Conservation (phyloP, 2,888 invertebrate genomes). For the Arctia plantaginis region DNA sequence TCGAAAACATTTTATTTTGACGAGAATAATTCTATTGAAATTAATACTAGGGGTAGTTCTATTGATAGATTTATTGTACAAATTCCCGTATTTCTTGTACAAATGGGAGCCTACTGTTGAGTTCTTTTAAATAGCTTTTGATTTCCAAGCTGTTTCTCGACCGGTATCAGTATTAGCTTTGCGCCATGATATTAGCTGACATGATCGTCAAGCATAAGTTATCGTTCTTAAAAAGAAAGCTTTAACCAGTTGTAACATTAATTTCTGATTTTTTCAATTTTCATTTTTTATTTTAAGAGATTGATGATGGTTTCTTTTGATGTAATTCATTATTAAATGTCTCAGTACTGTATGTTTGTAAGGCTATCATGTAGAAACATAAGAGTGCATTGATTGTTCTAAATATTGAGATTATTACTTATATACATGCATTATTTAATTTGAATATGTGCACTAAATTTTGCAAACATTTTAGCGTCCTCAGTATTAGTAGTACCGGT, state of each 20-base stretch:
- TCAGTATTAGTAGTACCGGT: slow-evolving; percentile 19
- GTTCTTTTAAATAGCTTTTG: slow-evolving; percentile 17
- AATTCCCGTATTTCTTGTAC: neutral
- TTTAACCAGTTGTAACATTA: slow-evolving; percentile 20
- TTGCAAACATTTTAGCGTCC: slow-evolving; percentile 25
- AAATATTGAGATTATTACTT: neutral
- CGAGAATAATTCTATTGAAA: neutral
- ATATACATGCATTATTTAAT: neutral
- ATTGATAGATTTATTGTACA: neutral
- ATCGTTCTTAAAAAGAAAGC: slow-evolving; percentile 41
- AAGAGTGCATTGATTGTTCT: too few relatives aligned
- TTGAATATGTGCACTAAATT: neutral
- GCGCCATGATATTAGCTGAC: too few relatives aligned
- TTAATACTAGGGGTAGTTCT: neutral
- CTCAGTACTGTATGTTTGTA: neutral
- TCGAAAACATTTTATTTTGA: neutral
- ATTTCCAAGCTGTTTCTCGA: slow-evolving; percentile 33
- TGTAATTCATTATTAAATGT: neutral
- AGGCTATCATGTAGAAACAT: neutral
- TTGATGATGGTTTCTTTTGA: neutral
- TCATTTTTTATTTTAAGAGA: neutral
- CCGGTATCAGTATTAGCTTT: slow-evolving; percentile 28
- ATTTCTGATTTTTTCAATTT: slow-evolving; percentile 18
- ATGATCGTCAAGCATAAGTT: slow-evolving; percentile 47
- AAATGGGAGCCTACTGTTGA: neutral